Base-by-base conservation (phyloP, 23 tunicate genomes). In the Corella eumyota region DNA sequence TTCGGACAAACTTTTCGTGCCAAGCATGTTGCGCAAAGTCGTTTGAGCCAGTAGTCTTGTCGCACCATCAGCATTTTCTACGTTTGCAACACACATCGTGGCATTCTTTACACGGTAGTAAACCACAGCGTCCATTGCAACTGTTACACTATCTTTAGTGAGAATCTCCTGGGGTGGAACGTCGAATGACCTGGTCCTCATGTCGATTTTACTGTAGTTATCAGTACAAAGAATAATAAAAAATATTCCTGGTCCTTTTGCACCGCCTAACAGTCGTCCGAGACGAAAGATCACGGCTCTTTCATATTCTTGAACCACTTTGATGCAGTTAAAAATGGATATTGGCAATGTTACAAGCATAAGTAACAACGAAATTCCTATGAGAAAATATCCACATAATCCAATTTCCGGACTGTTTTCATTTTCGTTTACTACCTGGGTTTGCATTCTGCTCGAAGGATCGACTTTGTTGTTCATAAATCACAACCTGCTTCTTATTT, bases 211-310 rank as follows among this genome's bases (percentile, higher is more conserved):
- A 9, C 74, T 51, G 68, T 80, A 90, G 11, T 81, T 78, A 36
- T 90, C 97, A 22, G 90, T 90, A 55, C 97, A 90, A n/a, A 91
- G 97, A 36, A 90, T 65, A 23, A 81, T 81, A 25, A 90, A 90
- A 61, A 90, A 90, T 1, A 80, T 45, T 38, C 97, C 97, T 0
- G 97, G 97, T 6, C 97, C 97, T 75, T 74, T 75, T 0, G 91
- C 91, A 21, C 84, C 84, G 0, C 91, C 91, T 0, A 45, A 32
- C 46, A 90, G 30, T 6, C 85, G 68, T 7, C 97, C 97, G 22
- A 90, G 67, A 22, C 97, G 78, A 63, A 90, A 90, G 0, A 90
- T 90, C 0, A 90, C 97, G 1, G 97, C 97, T 21, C 97, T 49
- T 33, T 90, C 97, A 55, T 90, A 90, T 37, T 90, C 97, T 27